Evolutionary conservation across 1,140 invertebrate genomes (phyloP).

Genomic region (Zaprionus tsacasi): DNA sequence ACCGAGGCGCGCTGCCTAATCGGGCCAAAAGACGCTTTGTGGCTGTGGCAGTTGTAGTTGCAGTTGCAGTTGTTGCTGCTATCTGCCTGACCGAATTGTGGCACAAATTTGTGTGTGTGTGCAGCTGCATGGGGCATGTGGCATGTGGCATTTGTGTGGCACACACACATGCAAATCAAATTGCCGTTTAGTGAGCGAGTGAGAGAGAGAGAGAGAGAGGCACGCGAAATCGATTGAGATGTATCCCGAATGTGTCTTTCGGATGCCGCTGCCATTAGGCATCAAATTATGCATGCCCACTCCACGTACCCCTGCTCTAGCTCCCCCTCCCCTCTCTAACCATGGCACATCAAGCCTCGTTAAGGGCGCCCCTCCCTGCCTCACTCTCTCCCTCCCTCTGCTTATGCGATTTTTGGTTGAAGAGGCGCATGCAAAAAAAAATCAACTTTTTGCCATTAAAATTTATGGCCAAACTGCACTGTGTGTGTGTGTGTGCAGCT

Average conservation of each 20-base stretch:
- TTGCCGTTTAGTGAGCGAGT: constrained; percentile 23
- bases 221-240: constrained; percentile 38
- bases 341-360: constrained; percentile 48
- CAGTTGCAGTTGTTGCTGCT: background rate
- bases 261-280: constrained; percentile 71
- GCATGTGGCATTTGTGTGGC: constrained; percentile 6
- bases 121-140: constrained; percentile 5
- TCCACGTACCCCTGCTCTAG: constrained; percentile 32
- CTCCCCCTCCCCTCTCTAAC: constrained; percentile 21
- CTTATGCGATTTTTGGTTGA: constrained; percentile 38
- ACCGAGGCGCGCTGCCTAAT: constrained; percentile 2
- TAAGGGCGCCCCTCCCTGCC: constrained; percentile 1
- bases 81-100: constrained; percentile 9
- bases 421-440: constrained; percentile 61
- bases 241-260: constrained; percentile 34
- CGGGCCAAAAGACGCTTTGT: constrained; percentile 23
- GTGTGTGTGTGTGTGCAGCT: constrained; percentile 24
- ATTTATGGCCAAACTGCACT: constrained; percentile 57
- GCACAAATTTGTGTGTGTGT: background rate
- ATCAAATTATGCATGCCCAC: constrained; percentile 80
- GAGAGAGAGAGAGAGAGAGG: background rate
- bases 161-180: constrained; percentile 60
- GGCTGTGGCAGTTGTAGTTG: constrained; percentile 8
- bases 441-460: constrained; percentile 72
- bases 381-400: background rate